Conservation (phyloP, 2,888 invertebrate genomes). For the Bombyx huttoni region DNA sequence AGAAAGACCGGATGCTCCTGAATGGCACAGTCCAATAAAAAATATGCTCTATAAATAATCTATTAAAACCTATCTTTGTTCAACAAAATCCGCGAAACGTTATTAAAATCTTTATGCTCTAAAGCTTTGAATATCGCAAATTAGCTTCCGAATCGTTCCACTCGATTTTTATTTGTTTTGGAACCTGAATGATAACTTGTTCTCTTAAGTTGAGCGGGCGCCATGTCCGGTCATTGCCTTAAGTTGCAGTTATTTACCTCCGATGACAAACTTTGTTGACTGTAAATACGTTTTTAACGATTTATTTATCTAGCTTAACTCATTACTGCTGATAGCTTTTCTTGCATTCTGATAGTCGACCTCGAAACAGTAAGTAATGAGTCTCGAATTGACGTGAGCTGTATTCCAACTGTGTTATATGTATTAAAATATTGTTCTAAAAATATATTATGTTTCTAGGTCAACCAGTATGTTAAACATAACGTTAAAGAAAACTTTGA, state of each 20-base stretch:
- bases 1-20: too few relatives aligned
- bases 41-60: too few relatives aligned
- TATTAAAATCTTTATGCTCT: not conserved
- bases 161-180: conserved; percentile 27
- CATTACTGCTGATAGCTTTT: conserved; percentile 1
- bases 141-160: conserved; percentile 10
- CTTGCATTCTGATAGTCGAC: not conserved
- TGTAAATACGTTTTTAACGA: conserved; percentile 48
- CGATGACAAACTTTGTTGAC: conserved; percentile 47
- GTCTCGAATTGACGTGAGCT: not conserved
- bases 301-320: conserved; percentile 26
- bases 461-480: conserved; percentile 37
- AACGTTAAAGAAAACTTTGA: conserved; percentile 44
- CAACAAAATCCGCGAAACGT: too few relatives aligned
- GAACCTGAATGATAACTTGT: conserved; percentile 56
- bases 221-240: conserved; percentile 59
- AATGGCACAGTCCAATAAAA: too few relatives aligned
- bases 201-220: conserved; percentile 24
- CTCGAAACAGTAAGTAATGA: not conserved
- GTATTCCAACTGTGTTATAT: not conserved
- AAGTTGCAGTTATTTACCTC: conserved; percentile 63
- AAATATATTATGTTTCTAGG: conserved; percentile 33
- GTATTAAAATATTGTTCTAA: conserved; percentile 6
- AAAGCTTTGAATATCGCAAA: conserved; percentile 9
- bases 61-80: too few relatives aligned